Evolutionary conservation across 2,888 invertebrate species (phyloP).

Genomic region (Sphaerophoria rueppellii): DNA sequence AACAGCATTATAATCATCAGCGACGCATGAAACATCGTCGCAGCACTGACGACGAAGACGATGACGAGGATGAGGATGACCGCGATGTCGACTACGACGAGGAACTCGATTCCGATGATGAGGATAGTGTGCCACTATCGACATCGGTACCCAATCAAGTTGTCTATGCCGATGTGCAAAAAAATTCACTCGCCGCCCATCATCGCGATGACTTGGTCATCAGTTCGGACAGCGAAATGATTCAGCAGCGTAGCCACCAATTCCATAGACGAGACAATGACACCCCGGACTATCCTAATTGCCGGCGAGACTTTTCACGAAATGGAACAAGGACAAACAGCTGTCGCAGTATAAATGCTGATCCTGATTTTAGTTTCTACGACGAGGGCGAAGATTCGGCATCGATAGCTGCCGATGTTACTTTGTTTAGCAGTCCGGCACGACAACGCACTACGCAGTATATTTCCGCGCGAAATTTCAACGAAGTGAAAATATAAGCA

Average conservation of each 20-base stretch:
- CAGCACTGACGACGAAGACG: constrained; percentile 44
- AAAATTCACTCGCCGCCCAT: not conserved
- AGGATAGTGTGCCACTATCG: constrained; percentile 34
- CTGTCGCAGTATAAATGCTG: constrained; percentile 52
- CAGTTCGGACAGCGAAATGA: constrained; percentile 70
- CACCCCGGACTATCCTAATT: constrained; percentile 54
- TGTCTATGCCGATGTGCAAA: constrained; percentile 46
- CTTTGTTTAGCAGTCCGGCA: constrained; percentile 57
- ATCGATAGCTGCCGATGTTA: constrained; percentile 11
- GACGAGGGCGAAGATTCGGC: constrained; percentile 42
- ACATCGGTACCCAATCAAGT: constrained; percentile 35
- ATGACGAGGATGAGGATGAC: constrained; percentile 76
- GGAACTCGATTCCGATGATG: constrained; percentile 75
- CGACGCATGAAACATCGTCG: constrained; percentile 39
- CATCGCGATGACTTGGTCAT: constrained; percentile 59
- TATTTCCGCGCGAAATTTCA: constrained; percentile 85
- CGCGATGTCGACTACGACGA: constrained; percentile 73
- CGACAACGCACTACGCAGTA: constrained; percentile 84
- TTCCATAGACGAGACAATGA: constrained; percentile 44
- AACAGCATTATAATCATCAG: constrained; percentile 50
- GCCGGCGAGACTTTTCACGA: constrained; percentile 10
- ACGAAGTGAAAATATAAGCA: constrained; percentile 83
- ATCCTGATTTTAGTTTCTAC: constrained; percentile 62
- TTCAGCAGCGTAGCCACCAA: constrained; percentile 53
- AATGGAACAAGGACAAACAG: constrained; percentile 46